phyloP scores from a whole-genome alignment of 2,797 vertebrate genomes.

The Gallinago nigripennis region DNA sequence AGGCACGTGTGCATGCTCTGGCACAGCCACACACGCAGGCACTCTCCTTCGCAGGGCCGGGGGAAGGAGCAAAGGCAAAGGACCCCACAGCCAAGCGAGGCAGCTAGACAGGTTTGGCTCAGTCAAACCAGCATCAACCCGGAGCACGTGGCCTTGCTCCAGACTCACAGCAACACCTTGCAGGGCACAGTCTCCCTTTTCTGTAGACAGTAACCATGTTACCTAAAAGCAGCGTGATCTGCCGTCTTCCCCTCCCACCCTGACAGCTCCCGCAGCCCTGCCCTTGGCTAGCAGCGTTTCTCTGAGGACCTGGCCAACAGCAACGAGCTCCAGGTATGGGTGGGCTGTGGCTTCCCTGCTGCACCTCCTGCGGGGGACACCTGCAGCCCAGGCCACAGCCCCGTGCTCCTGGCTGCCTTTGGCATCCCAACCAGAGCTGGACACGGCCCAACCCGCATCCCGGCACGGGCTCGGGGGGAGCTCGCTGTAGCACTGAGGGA shows the following conservation, averaged over 20 bases:
- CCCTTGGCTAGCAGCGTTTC: not conserved
- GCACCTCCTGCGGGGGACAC: not conserved
- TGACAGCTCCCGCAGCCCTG: not conserved
- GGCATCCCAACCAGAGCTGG: not conserved
- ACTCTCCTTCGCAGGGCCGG: not conserved
- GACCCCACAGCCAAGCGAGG: not conserved
- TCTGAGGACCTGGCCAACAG: not conserved
- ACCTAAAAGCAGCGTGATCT: not conserved
- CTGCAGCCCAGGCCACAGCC: not conserved
- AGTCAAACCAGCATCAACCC: rapidly evolving
- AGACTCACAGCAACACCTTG: not conserved
- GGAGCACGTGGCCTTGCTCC: not conserved
- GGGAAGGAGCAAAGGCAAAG: not conserved
- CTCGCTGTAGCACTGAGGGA: not conserved
- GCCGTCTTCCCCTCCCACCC: not conserved
- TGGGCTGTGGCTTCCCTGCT: not conserved
- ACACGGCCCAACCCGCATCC: not conserved
- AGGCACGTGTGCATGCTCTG: not conserved
- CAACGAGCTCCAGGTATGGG: not conserved
- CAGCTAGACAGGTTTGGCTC: not conserved
- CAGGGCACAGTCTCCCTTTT: not conserved
- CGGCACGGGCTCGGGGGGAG: not conserved
- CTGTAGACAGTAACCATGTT: not conserved
- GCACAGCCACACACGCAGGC: rapidly evolving
- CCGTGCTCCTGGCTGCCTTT: not conserved